A percentile compares a stretch with the other conserved stretches of the same genome.
Conservation (phyloP, 1,140 invertebrate species). For the Phenacoccus solenopsis region DNA sequence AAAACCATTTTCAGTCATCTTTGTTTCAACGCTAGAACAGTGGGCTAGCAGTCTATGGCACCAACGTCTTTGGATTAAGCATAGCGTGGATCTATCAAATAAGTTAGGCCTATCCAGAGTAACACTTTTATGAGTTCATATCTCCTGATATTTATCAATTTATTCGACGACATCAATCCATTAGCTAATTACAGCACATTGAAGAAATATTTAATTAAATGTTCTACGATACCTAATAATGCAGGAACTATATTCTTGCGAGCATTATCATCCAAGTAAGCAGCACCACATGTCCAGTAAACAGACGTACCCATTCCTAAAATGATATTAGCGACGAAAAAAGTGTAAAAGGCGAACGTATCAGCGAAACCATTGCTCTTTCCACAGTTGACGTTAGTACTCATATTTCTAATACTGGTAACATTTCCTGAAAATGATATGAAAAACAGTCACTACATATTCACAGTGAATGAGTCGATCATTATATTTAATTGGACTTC, state of each 20-base stretch:
- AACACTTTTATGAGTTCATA: too few species aligned
- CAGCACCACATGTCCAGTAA: slow-evolving; percentile 30
- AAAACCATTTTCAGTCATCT: too few species aligned
- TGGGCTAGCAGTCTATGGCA: too few species aligned
- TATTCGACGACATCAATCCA: too few species aligned
- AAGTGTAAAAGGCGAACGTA: not conserved
- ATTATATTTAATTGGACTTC: not conserved
- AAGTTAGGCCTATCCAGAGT: too few species aligned
- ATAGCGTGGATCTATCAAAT: too few species aligned
- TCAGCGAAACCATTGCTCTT: not conserved
- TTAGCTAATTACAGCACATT: too few species aligned
- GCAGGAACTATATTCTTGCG: slow-evolving; percentile 26
- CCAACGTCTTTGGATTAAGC: too few species aligned
- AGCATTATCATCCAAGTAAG: slow-evolving; percentile 31
- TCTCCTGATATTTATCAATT: too few species aligned
- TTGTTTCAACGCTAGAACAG: too few species aligned
- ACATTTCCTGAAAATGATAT: not conserved
- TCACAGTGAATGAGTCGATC: not conserved
- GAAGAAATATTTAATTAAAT: too few species aligned
- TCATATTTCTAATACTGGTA: not conserved
- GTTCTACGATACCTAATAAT: slow-evolving; percentile 29
- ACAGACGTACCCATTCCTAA: slow-evolving; percentile 27
- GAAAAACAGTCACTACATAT: not conserved
- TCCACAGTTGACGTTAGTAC: not conserved
- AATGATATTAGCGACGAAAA: slow-evolving; percentile 24